Percentiles rank a stretch among this genome's conserved stretches.
phyloP scores from a whole-genome alignment of 2,888 invertebrate species.

The Leucania comma region DNA sequence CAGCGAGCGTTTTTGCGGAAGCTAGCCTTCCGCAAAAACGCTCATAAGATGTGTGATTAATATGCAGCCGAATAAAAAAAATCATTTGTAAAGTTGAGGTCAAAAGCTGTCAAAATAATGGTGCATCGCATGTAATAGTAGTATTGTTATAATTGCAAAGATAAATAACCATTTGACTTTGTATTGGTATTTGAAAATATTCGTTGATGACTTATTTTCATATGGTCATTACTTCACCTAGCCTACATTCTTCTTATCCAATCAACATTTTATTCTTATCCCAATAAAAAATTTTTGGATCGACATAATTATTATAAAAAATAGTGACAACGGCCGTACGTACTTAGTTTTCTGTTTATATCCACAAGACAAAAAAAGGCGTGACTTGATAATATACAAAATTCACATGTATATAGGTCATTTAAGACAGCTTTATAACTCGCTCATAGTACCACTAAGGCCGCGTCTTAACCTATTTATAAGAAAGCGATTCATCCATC shows the following conservation, averaged over 20 bases:
- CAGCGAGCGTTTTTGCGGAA: background rate
- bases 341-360: no score
- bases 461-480: constrained; percentile 43
- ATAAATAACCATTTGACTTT: constrained; percentile 23
- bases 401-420: constrained; percentile 8
- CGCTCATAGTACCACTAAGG: constrained; percentile 47
- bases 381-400: no score
- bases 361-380: no score
- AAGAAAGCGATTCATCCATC: constrained; percentile 68
- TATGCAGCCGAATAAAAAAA: constrained; percentile 5
- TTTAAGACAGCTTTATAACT: constrained; percentile 1
- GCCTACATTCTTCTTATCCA: no score
- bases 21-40: no score
- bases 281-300: no score
- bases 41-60: background rate
- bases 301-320: no score
- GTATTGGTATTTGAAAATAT: constrained; percentile 1
- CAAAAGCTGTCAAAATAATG: background rate
- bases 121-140: background rate
- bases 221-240: no score
- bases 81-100: constrained; percentile 16
- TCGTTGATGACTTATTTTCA: constrained; percentile 8
- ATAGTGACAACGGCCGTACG: no score
- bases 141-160: constrained; percentile 17
- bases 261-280: no score